Base-by-base conservation (phyloP, 23 tunicate genomes). In the Phallusia fumigata region DNA sequence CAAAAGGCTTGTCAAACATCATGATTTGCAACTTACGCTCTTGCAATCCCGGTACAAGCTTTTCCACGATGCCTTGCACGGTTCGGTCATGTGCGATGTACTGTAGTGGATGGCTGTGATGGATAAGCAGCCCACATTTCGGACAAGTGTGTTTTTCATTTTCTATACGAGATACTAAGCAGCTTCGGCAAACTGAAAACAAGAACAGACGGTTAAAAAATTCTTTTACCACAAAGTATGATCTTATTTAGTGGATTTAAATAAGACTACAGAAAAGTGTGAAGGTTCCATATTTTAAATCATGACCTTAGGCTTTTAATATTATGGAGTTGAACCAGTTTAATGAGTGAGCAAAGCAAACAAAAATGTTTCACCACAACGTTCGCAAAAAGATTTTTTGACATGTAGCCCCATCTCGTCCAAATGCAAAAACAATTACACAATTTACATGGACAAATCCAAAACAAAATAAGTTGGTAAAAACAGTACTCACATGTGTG, bases 91-190 rank as follows among this genome's bases (percentile, higher is more conserved):
- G 82, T 31, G 81, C 89, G 40, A 93, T 88, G 72, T 93, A 85
- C 45, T 88, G 97, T 75, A 88, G 78, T 49, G 97, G 97, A 64
- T 93, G 81, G 35, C 97, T 94, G 79, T 94, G 93, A 64, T 94
- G 98, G 33, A 94, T 94, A 10, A 85, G 58, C 18, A 76, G 65
- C 13, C 72, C 80, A 51, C 98, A 94, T 76, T 83, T 83, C 36
- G 98, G 98, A 76, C 98, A 94, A n/a, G 65, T 76, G 35, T 82
- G 40, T 18, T 86, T 76, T n/a, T 86, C 86, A 28, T 75, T 47
- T 75, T 78, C 69, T 24, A 94, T 77, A 31, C 76, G 88, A 21
- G 65, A 69, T 18, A 94, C 81, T 33, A 94, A 33, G 45, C 98
- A 94, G 10, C 90, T 85, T 50, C 83, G 80, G 64, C 98, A 94